These are phyloP conservation scores for Tiliqua scincoides DNA, from an alignment of 2,113 vertebrate species.

Conservation along the genomic window DNA sequence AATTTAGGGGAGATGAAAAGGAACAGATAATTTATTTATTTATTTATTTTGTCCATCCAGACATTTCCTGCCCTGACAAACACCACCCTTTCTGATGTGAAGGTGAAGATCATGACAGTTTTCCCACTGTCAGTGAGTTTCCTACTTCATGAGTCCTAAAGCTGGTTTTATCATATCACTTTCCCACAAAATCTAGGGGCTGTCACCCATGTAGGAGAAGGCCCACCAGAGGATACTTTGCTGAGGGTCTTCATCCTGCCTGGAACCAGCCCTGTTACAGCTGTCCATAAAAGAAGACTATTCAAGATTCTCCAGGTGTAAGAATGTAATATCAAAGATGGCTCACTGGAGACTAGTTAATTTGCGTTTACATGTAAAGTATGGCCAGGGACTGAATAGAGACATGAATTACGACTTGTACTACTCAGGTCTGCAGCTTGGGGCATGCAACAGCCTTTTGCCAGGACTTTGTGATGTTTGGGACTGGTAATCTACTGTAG, in stretches of 20 bases:
- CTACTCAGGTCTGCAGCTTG: not conserved
- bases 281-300: not conserved
- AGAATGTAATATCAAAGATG: not conserved
- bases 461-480: constrained; percentile 14
- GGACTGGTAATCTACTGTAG: not conserved
- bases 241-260: no score
- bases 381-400: not conserved
- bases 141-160: constrained; percentile 8
- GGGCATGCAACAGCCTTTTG: not conserved
- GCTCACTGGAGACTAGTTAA: not conserved
- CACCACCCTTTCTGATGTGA: not conserved
- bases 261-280: no score
- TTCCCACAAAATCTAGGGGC: no score
- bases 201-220: no score
- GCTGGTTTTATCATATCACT: not conserved
- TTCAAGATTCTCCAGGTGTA: not conserved
- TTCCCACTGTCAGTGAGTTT: constrained; percentile 4
- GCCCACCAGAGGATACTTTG: no score
- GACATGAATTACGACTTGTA: constrained; percentile 7
- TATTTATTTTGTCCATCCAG: not conserved
- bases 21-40: not conserved
- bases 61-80: not conserved
- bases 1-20: not conserved
- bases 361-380: not conserved
- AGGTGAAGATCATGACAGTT: constrained; percentile 23